Evolutionary conservation across 2,113 vertebrate species (phyloP), one percentile per base, ranked within the genome.

Genomic region (Ictalurus furcatus): DNA sequence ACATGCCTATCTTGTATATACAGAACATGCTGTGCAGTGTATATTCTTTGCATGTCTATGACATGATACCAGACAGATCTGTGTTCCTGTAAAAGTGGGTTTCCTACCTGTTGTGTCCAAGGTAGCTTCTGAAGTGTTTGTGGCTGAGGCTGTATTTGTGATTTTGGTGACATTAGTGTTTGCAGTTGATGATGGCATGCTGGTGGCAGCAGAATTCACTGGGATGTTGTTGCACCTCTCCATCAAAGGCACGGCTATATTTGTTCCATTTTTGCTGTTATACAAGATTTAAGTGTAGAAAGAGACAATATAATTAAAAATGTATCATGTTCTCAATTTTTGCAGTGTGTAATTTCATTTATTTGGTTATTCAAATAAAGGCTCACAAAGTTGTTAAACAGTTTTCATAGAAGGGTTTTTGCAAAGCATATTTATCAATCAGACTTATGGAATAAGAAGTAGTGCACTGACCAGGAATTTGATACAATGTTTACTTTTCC

Each of bases 391-490:
- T 23, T 44, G 8, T 78, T 78, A 28, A 44, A 54, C 3, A 54
- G 11, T 28, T 52, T n/a, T 79, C 25, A 79, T 16, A 61, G 6
- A 37, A 73, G 40, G 44, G 8, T 14, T 71, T 25, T 40, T 76
- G 12, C 9, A 37, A 61, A 48, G 23, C 3, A 87, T n/a, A 87
- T 65, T 79, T 28, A 78, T 23, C 17, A 65, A 52, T 78, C 17
- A 79, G 23, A 84, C 0, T 30, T 61, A 87, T 84, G 82, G 8
- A 67, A 4, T 85, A 30, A 76, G 40, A 40, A 86, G 23, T 58
- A 86, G 65, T 52, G 74, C 86, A 94, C 95, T 92, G 65, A 96
- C 95, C 95, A 95, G 34, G 1, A 79, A 80, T 59, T 6, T 23
- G 78, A 13, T 25, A 6, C 13, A 73, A 40, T 2, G 6, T 61